phyloP scores from a whole-genome alignment of 2,113 vertebrate genomes.

The Mastomys natalensis region DNA sequence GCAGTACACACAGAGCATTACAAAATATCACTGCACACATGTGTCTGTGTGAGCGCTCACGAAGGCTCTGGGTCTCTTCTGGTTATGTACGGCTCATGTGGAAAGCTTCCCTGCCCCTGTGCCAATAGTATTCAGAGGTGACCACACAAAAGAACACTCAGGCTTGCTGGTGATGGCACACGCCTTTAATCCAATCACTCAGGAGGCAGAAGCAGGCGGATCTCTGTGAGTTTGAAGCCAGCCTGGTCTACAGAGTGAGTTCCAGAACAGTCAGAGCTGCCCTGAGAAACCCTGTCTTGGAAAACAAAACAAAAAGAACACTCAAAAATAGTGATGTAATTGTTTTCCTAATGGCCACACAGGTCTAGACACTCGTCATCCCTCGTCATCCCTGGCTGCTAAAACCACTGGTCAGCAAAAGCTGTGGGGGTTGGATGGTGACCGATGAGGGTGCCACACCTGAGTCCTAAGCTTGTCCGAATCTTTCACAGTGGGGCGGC shows the following conservation, averaged over 20 bases:
- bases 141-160: no score
- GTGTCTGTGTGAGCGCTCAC: fast-evolving
- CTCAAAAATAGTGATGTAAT: neutral
- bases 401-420: fast-evolving
- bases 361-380: neutral
- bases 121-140: fast-evolving
- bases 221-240: neutral
- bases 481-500: fast-evolving
- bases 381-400: neutral
- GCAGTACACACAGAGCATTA: fast-evolving
- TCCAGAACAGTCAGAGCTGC: neutral
- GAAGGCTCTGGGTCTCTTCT: neutral
- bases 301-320: neutral
- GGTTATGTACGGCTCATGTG: neutral
- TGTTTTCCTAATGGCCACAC: fast-evolving
- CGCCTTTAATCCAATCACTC: neutral
- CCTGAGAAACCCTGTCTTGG: neutral
- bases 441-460: fast-evolving
- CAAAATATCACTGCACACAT: fast-evolving
- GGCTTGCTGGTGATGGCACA: neutral
- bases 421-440: fast-evolving
- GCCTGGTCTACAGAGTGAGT: neutral
- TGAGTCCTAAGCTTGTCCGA: neutral
- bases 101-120: neutral
- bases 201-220: neutral